Evolutionary conservation across 2,888 invertebrate genomes (phyloP).

Genomic region (Drosophila phalerata): DNA sequence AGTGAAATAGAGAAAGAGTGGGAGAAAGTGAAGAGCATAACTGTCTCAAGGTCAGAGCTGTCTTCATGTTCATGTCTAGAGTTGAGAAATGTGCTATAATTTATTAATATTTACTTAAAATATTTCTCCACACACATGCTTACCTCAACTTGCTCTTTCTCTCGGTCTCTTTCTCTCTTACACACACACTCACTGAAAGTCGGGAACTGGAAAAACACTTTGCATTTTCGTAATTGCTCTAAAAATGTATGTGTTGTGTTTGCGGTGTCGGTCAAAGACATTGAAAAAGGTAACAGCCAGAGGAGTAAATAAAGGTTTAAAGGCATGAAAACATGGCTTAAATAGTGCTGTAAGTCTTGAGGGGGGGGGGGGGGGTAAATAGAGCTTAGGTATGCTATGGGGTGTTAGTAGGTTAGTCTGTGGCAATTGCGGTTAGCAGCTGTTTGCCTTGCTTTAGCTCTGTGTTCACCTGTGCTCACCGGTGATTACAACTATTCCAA

Average conservation of each 20-base stretch:
- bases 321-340: not conserved
- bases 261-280: constrained; percentile 50
- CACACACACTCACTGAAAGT: not conserved
- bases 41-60: not conserved
- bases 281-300: constrained; percentile 17
- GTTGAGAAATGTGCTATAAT: constrained; percentile 1
- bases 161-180: not conserved
- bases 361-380: too few species aligned
- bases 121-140: not conserved
- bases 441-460: constrained; percentile 31
- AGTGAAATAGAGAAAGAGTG: not conserved
- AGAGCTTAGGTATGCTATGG: not conserved
- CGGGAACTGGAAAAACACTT: constrained; percentile 34
- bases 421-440: constrained; percentile 53
- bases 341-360: not conserved
- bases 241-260: constrained; percentile 52
- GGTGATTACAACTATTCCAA: constrained; percentile 3
- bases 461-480: constrained; percentile 18
- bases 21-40: not conserved
- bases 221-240: constrained; percentile 57
- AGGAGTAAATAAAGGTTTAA: not conserved
- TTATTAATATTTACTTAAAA: not conserved
- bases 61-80: not conserved
- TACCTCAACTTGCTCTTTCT: not conserved
- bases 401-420: constrained; percentile 35